Conservation (phyloP, 2,113 vertebrate genomes). For the Nyctibius bracteatus region DNA sequence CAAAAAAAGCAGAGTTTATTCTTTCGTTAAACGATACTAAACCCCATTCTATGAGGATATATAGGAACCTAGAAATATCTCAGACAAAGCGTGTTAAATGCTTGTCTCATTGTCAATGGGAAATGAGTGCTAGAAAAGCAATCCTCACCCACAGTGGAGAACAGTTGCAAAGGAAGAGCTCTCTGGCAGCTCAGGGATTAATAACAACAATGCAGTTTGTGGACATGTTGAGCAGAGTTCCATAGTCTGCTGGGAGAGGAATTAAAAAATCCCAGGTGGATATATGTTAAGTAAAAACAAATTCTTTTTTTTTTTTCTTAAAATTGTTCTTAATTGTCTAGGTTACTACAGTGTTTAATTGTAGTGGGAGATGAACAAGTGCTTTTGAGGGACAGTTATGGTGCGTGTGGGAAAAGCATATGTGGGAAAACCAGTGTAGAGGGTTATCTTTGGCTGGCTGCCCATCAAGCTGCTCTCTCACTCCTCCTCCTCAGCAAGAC, state of each 20-base stretch:
- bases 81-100: neutral
- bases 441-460: neutral
- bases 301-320: neutral
- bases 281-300: neutral
- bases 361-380: fast-evolving
- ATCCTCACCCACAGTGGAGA: neutral
- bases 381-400: neutral
- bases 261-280: neutral
- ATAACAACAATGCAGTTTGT: neutral
- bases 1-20: neutral
- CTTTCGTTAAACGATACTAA: neutral
- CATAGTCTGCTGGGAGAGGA: neutral
- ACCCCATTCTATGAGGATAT: neutral
- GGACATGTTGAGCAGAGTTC: neutral
- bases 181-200: neutral
- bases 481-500: neutral
- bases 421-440: fast-evolving
- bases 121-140: neutral
- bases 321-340: neutral
- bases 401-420: fast-evolving
- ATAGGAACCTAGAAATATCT: neutral
- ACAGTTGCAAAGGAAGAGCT: neutral
- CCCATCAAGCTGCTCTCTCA: neutral
- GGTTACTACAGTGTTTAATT: neutral
- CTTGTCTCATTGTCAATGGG: neutral